Evolutionary conservation across 2,113 vertebrate species (phyloP).

Genomic region (Tychaedon coryphoeus): DNA sequence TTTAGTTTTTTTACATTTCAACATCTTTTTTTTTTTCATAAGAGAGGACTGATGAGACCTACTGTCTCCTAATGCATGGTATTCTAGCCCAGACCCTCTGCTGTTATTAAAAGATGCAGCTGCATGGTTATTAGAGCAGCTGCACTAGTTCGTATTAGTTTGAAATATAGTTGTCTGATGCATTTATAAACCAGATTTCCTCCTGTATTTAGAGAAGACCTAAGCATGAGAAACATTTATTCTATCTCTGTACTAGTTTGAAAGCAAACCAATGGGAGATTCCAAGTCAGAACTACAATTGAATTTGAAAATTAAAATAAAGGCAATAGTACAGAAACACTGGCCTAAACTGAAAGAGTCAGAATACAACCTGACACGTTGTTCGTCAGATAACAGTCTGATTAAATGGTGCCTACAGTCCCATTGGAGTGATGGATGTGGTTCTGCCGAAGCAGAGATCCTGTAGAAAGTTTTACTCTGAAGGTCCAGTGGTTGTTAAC

Average conservation of each 20-base stretch:
- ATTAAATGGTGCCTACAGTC: not conserved
- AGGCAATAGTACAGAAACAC: not conserved
- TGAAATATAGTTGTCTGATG: not conserved
- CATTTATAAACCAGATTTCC: not conserved
- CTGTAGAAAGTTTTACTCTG: not conserved
- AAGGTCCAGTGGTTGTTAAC: too few species aligned
- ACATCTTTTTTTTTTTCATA: rapidly evolving
- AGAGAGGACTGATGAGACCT: not conserved
- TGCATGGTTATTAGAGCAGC: not conserved
- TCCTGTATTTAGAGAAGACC: not conserved
- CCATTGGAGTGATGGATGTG: not conserved
- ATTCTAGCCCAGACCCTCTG: not conserved
- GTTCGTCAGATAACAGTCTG: not conserved
- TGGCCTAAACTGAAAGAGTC: not conserved
- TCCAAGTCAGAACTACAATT: not conserved
- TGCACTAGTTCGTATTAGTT: not conserved
- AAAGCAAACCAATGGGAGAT: not conserved
- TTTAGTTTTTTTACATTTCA: not conserved
- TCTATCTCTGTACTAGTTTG: not conserved
- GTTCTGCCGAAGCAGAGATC: not conserved
- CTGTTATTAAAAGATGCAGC: not conserved
- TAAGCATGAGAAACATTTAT: not conserved
- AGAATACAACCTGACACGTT: rapidly evolving
- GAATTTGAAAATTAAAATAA: not conserved
- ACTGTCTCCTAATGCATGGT: not conserved